Evolutionary conservation across 1,140 invertebrate species (phyloP).

Genomic region (Catajapyx aquilonaris): DNA sequence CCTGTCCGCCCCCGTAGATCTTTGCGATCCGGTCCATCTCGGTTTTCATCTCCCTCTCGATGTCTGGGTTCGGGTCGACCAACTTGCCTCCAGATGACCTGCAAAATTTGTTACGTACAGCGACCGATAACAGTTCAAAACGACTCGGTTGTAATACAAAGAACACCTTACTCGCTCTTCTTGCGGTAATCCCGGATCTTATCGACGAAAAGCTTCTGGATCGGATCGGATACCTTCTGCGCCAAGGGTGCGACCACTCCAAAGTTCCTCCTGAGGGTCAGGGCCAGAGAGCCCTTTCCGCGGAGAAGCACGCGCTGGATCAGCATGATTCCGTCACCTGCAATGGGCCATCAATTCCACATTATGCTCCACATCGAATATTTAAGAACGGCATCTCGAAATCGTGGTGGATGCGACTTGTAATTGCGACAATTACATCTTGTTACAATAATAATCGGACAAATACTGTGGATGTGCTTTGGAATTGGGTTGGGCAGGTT

Average conservation of each 20-base stretch:
- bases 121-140: conserved; percentile 2
- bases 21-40: conserved; percentile 60
- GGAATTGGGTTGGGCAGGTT: too few species aligned
- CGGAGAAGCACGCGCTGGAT: too few species aligned
- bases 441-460: too few species aligned
- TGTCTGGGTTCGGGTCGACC: conserved; percentile 53
- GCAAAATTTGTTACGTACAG: too few species aligned
- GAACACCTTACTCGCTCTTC: conserved; percentile 46
- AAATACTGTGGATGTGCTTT: too few species aligned
- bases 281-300: too few species aligned
- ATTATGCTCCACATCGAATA: too few species aligned
- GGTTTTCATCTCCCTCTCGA: conserved; percentile 44
- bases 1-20: conserved; percentile 48
- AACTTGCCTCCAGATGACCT: conserved; percentile 43
- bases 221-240: conserved; percentile 60
- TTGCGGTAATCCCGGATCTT: conserved; percentile 77
- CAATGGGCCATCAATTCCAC: too few species aligned
- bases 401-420: too few species aligned
- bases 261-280: conserved; percentile 11
- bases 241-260: conserved; percentile 28
- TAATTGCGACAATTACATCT: too few species aligned
- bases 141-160: conserved; percentile 9
- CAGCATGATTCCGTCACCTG: too few species aligned
- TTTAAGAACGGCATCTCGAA: too few species aligned
- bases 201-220: conserved; percentile 81